Conservation (phyloP, 30 jellyfish, hydroid and myxozoan species). For the Rhopilema esculentum region DNA sequence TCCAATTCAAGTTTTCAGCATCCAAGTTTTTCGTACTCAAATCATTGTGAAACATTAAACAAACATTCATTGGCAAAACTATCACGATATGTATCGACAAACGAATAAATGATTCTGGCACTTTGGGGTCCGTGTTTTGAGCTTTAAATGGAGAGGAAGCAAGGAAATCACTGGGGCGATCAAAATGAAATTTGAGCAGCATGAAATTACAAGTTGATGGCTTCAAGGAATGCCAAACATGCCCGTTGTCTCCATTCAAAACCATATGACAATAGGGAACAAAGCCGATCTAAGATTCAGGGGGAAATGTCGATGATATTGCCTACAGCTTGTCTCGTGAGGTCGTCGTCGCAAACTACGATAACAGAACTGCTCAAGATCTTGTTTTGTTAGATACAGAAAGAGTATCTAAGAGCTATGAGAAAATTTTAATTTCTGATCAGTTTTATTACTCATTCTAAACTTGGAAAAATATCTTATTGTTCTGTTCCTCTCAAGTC, state of each 20-base stretch:
- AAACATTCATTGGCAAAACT: neutral
- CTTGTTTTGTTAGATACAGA: too few relatives aligned
- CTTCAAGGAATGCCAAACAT: conserved; percentile 67
- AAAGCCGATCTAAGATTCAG: conserved; percentile 40
- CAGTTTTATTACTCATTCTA: too few relatives aligned
- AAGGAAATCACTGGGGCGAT: conserved; percentile 63
- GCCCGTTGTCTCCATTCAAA: conserved; percentile 58
- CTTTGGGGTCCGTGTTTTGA: conserved; percentile 45
- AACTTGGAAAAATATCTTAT: too few relatives aligned
- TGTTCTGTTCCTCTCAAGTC: too few relatives aligned
- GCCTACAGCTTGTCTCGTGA: neutral
- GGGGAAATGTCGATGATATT: conserved; percentile 14
- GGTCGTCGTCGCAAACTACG: too few relatives aligned
- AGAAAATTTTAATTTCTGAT: too few relatives aligned
- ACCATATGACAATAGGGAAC: conserved; percentile 34
- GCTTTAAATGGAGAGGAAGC: neutral
- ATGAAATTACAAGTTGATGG: conserved; percentile 65
- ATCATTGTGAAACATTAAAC: neutral
- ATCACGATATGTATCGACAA: too few relatives aligned
- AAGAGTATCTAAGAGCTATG: too few relatives aligned
- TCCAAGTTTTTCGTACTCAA: too few relatives aligned
- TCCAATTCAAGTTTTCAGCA: too few relatives aligned
- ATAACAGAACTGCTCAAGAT: too few relatives aligned
- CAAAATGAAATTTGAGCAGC: conserved; percentile 57
- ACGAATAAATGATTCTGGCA: neutral